Percentiles rank a stretch among this genome's conserved stretches.
Conservation (phyloP, 2,113 vertebrate genomes). For the Aleadryas rufinucha region DNA sequence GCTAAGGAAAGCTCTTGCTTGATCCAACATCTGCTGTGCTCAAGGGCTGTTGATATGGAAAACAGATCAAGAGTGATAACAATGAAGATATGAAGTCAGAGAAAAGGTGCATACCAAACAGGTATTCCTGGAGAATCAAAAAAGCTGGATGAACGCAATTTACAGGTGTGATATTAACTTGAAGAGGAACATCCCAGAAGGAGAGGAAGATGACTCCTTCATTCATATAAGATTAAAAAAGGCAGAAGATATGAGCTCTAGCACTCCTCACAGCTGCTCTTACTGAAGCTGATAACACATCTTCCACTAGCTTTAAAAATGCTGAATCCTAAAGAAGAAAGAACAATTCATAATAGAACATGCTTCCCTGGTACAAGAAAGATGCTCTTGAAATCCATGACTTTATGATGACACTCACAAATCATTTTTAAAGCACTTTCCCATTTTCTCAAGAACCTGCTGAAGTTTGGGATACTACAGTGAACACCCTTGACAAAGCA, state of each 20-base stretch:
- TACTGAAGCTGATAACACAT: fast-evolving
- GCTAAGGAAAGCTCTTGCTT: not conserved
- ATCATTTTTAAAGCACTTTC: not conserved
- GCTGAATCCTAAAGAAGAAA: not conserved
- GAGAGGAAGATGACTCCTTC: not conserved
- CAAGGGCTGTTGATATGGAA: not conserved
- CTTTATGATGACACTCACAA: not conserved
- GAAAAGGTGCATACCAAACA: not conserved
- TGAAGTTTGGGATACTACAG: not conserved
- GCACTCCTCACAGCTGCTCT: not conserved
- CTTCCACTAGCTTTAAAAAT: not conserved
- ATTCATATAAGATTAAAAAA: not conserved
- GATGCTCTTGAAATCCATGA: not conserved
- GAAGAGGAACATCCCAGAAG: not conserved
- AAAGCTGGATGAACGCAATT: not conserved
- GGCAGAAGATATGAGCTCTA: not conserved
- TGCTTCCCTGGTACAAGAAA: not conserved
- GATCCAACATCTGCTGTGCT: not conserved
- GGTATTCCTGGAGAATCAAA: not conserved
- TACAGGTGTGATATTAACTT: not conserved
- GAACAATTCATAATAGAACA: not conserved
- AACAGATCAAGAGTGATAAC: not conserved
- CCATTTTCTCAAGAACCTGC: not conserved
- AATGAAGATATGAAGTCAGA: not conserved
- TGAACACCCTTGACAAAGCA: not conserved